Evolutionary conservation across 2,113 vertebrate species (phyloP), one percentile per base, ranked within the genome.

Genomic region (Hassar affinis): DNA sequence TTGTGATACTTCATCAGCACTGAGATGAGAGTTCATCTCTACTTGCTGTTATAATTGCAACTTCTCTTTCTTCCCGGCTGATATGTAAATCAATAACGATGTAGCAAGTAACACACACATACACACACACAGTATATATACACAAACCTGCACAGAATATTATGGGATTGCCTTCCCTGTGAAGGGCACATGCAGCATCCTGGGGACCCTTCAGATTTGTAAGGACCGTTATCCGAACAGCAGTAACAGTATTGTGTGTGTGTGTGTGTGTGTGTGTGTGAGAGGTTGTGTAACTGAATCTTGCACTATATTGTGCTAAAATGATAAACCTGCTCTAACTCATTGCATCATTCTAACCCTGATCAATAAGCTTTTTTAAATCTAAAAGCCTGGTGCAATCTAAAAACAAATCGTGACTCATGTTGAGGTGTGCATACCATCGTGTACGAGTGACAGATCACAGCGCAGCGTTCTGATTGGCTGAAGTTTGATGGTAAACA

Each of bases 11-110:
- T 78, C 76, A 78, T 62, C 66, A 69, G 30, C 66, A 27, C 45
- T 56, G 80, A 83, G 56, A 72, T 83, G 56, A 45, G 22, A 82
- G 85, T 69, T 79, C 76, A 82, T 83, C 35, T 42, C 17, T 56
- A 9, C 81, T 75, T 59, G 81, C 81, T 83, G 81, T 83, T 83
- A 86, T 80, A 83, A 86, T 80, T 79, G 61, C 85, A 38, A 4
- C 45, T 79, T 81, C 77, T 64, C 54, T 64, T 59, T 47, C 38
- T 66, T 83, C 35, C 47, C 17, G 3, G 56, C 61, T 64, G 30
- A 30, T 75, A 54, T 38, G 64, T 82, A 77, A 79, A 78, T 69
- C 81, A 49, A 71, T 71, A 79, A 79, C 79, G 54, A 79, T 79
- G 45, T 20, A 66, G 61, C 33, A 68, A n/a, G 20, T 20, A 62